Percentiles rank a stretch among this genome's conserved stretches.
Evolutionary conservation across 1,140 invertebrate genomes (phyloP).

Genomic region (Drosophila athabasca): DNA sequence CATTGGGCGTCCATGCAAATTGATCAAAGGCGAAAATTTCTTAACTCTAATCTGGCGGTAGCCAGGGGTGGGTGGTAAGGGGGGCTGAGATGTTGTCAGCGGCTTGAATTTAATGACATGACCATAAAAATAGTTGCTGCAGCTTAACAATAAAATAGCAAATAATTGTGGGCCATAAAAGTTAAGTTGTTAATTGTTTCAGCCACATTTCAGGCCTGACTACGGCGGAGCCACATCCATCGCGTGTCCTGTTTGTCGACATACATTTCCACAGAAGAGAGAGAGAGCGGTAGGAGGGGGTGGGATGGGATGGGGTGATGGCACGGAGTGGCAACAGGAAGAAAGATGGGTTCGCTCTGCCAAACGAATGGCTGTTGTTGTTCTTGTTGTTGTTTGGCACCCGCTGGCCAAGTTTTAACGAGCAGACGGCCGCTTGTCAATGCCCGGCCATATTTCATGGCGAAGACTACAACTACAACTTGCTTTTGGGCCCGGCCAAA

Average conservation of each 20-base stretch:
- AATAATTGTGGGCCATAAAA: constrained; percentile 79
- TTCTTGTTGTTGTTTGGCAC: constrained; percentile 39
- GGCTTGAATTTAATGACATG: constrained; percentile 58
- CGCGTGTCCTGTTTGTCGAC: constrained; percentile 51
- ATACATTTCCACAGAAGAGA: not conserved
- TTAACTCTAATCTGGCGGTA: constrained; percentile 2
- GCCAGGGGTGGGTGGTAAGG: too few relatives aligned
- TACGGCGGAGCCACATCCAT: constrained; percentile 52
- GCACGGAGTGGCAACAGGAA: constrained; percentile 2
- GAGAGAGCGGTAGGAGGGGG: not conserved
- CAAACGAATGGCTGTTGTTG: constrained; percentile 42
- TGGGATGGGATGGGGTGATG: not conserved
- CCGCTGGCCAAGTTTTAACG: constrained; percentile 58
- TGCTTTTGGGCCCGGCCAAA: constrained; percentile 38
- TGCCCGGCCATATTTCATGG: constrained; percentile 62
- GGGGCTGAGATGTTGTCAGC: constrained; percentile 31
- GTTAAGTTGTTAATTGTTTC: constrained; percentile 77
- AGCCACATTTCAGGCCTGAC: not conserved
- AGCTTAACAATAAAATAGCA: constrained; percentile 73
- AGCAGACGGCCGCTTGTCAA: constrained; percentile 61
- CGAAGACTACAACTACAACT: constrained; percentile 6
- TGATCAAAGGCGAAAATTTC: constrained; percentile 33
- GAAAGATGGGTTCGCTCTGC: constrained; percentile 38
- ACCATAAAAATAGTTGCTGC: constrained; percentile 64
- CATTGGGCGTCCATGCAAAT: constrained; percentile 54